Conservation (phyloP, 2,113 vertebrate species). For the Coturnix japonica region DNA sequence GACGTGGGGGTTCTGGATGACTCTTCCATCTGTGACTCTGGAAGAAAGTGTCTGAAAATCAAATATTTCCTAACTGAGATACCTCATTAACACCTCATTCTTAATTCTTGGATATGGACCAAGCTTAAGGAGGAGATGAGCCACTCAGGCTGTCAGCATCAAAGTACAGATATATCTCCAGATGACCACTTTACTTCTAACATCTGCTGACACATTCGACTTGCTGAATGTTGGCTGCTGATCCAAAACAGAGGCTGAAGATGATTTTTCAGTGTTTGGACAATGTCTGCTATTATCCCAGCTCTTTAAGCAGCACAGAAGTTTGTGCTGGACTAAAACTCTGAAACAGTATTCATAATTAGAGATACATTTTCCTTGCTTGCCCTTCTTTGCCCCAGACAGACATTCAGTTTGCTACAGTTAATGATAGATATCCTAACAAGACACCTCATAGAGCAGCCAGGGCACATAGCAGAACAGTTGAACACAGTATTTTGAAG, state of each 20-base stretch:
- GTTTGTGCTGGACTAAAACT: not conserved
- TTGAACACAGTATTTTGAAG: not conserved
- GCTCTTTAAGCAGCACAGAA: not conserved
- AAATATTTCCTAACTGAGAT: not conserved
- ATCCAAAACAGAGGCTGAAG: not conserved
- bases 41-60: not conserved
- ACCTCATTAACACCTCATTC: not conserved
- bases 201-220: rapidly evolving
- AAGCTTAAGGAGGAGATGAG: rapidly evolving
- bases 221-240: not conserved
- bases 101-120: rapidly evolving
- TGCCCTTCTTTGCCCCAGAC: not conserved
- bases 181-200: not conserved
- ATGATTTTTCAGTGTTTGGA: not conserved
- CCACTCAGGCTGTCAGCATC: not conserved
- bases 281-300: not conserved
- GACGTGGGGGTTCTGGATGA: not conserved
- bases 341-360: not conserved
- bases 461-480: not conserved
- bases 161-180: not conserved
- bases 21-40: not conserved
- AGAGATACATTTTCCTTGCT: not conserved
- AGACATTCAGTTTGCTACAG: not conserved
- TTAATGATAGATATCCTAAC: not conserved
- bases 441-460: not conserved